Base-by-base conservation (phyloP, 2,888 invertebrate species). In the Notocelia uddmanniana region DNA sequence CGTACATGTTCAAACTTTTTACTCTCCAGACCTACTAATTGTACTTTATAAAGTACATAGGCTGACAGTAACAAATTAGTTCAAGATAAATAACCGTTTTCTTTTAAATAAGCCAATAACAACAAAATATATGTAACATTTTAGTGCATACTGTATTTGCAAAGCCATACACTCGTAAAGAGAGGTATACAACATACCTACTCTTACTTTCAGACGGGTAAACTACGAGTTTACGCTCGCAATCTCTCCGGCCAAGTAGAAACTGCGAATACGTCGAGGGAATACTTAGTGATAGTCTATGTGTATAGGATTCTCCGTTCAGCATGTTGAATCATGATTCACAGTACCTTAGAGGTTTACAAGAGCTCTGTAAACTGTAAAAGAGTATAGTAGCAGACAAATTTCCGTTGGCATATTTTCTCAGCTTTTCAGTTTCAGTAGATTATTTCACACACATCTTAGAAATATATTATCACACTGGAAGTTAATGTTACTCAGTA, bases 271-370 rank as follows among this genome's bases (percentile, higher is more conserved):
- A 59, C 66, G 66, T 54, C 31, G 21, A 21, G 71, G 71, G 66
- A 68, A 60, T 66, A 31, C 37, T 21, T 26, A 59, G 41, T 11
- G 41, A 66, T 37, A 59, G 58, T 71, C 45, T 71, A 71, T 67
- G 59, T 66, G 62, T 55, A 63, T 48, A 62, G 62, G 55, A 69
- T 66, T 34, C 59, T 54, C 18, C 26, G 59, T 59, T 67, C 37
- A 52, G 23, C 57, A 48, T 62, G 15, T 54, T 48, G 31, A 37
- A 59, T 57, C 31, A 67, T 45, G 66, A 67, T 59, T 54, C 59
- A 66, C 54, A 19, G 50, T 34, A 15, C 66, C 59, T 54, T 34
- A 13, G 66, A 34, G 71, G 59, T 37, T 69, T 57, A n/a, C 34
- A 11, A 21, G 54, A 26, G 11, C 15, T 45, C 6, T 45, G n/a